Conservation (phyloP, 2,113 vertebrate species). For the Gymnobelideus leadbeateri region DNA sequence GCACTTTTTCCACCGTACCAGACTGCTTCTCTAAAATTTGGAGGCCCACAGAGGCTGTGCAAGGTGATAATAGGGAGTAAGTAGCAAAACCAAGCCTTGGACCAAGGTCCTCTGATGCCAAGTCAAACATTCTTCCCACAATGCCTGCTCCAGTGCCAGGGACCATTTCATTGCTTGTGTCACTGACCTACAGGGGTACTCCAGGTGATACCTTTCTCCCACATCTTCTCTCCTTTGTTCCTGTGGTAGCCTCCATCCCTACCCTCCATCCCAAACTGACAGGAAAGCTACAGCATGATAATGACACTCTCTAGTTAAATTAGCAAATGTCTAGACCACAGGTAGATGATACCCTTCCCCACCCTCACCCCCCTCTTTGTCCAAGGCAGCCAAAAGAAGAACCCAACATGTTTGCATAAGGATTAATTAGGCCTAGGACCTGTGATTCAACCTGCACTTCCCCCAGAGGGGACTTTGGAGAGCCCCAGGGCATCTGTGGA, state of each 20-base stretch:
- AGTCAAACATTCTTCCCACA: neutral
- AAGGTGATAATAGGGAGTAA: neutral
- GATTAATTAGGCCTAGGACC: neutral
- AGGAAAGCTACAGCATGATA: neutral
- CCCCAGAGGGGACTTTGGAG: constrained; percentile 57
- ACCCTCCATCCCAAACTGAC: neutral
- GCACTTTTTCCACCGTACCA: neutral
- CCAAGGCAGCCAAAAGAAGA: neutral
- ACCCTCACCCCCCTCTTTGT: neutral
- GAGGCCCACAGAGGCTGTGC: neutral
- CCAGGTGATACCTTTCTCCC: neutral
- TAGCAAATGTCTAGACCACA: neutral
- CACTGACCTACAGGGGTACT: neutral
- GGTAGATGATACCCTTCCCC: neutral
- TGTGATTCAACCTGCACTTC: constrained; percentile 46
- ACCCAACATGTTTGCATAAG: constrained; percentile 46
- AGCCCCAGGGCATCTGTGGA: constrained; percentile 52
- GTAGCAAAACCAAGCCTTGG: neutral
- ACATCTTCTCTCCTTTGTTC: neutral
- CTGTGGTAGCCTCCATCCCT: neutral
- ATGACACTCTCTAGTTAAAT: neutral
- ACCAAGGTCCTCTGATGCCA: neutral
- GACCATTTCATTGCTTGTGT: neutral
- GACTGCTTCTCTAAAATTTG: neutral
- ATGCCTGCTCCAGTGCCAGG: neutral